These are phyloP conservation scores for Larimichthys polyactis DNA, from an alignment of 2,113 vertebrate species.

Conservation along the genomic window DNA sequence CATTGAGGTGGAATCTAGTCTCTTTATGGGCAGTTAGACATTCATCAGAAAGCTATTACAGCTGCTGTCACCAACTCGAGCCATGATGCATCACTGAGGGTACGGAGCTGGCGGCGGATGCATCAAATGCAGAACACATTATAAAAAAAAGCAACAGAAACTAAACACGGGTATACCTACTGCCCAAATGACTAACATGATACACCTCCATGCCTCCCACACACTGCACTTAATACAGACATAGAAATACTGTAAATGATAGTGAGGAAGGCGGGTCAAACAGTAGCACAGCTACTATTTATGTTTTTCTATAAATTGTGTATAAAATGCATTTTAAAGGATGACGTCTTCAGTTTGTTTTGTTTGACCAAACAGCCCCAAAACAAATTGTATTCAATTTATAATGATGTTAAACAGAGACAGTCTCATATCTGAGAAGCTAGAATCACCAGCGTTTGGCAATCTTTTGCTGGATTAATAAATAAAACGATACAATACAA, in stretches of 20 bases:
- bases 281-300: neutral
- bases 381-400: neutral
- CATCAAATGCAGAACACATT: conserved; percentile 28
- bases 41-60: conserved; percentile 61
- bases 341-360: neutral
- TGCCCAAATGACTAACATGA: neutral
- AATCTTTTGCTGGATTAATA: neutral
- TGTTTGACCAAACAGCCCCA: neutral
- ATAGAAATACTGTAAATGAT: conserved; percentile 1
- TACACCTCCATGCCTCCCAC: no score
- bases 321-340: neutral
- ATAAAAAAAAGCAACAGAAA: conserved; percentile 28
- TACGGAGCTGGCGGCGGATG: neutral
- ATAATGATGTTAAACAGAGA: neutral
- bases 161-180: neutral
- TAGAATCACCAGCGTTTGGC: neutral
- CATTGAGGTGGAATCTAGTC: conserved; percentile 53
- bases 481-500: no score
- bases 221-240: neutral
- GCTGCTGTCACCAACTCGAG: conserved; percentile 41
- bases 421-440: neutral
- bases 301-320: neutral
- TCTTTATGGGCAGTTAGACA: conserved; percentile 51
- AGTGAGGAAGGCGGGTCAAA: neutral
- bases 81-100: conserved; percentile 29